Base-by-base conservation (phyloP, 2,888 invertebrate species). In the Leptopilina syphax region DNA sequence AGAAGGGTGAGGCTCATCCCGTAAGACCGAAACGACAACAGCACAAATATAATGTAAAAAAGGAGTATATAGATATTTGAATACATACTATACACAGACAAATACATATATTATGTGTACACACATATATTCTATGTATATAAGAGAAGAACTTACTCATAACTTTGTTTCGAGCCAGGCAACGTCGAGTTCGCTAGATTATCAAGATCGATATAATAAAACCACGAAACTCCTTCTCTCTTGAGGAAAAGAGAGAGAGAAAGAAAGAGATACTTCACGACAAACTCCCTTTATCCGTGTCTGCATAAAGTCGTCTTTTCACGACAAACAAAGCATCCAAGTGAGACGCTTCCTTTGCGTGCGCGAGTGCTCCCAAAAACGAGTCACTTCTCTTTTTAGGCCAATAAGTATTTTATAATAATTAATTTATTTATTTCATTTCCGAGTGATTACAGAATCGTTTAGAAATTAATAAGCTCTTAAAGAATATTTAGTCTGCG, bases 1-100 rank as follows among this genome's bases (percentile, higher is more conserved):
- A 34, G 81, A 41, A 54, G 81, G 27, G 81, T 77, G 77, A 80
- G 77, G 81, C 78, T 83, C 83, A 83, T 81, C 78, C 77, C 70
- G 70, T 27, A 54, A 70, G 54, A 70, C 54, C 12, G 54, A 57
- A 70, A 70, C 70, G 70, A 57, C 54, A 70, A 54, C 70, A 34
- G 54, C n/a, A 54, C 9, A 57, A 27, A 54, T 34, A 70, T 54
- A 57, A 70, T 70, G 54, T 54, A 57, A 27, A 1, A 27, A 27
- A 54, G 27, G 9, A n/a, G 67, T 13, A 60, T 60, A 60, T 18
- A 63, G n/a, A 18, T 63, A 63, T 63, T 18, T 24, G 24, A 13
- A 60, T 13, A 18, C 18, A 18, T 18, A 18, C 18, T 18, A 24
- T 12, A 10, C 34, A 65, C 50, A 27, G 2, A 54, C 24, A 54